Evolutionary conservation across 2,797 vertebrate species (phyloP).

Genomic region (Urophycis tenuis): DNA sequence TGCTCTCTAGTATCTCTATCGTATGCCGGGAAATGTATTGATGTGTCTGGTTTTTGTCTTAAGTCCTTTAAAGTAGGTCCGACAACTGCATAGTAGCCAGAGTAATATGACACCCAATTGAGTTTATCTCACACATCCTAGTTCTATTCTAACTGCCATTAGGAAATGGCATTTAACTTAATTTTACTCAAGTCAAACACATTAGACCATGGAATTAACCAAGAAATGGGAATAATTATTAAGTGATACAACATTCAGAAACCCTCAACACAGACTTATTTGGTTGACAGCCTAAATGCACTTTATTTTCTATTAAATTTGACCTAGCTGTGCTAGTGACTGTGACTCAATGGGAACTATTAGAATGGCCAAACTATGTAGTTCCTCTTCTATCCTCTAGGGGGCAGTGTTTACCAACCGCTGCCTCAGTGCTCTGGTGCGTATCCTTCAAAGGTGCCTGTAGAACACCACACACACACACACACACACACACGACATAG

Average conservation of each 20-base stretch:
- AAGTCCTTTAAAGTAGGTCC: slow-evolving; percentile 31
- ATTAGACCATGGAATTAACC: not conserved
- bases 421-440: slow-evolving; percentile 32
- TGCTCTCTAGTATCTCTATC: slow-evolving; percentile 45
- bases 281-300: slow-evolving; percentile 60
- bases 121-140: slow-evolving; percentile 47
- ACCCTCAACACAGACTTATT: slow-evolving; percentile 4
- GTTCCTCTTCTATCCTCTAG: slow-evolving; percentile 46
- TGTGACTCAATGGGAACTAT: slow-evolving; percentile 18
- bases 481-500: slow-evolving; percentile 16
- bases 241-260: not conserved
- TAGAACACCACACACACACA: slow-evolving; percentile 30
- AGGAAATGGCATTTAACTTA: slow-evolving; percentile 56
- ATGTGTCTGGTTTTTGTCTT: slow-evolving; percentile 34
- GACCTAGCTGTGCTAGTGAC: slow-evolving; percentile 43
- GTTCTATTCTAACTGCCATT: slow-evolving; percentile 23
- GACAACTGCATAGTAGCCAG: slow-evolving; percentile 70
- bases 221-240: slow-evolving; percentile 2
- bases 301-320: slow-evolving; percentile 69
- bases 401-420: slow-evolving; percentile 37
- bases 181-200: slow-evolving; percentile 37
- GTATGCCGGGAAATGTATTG: slow-evolving; percentile 23
- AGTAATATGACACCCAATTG: slow-evolving; percentile 62
- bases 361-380: slow-evolving; percentile 37
- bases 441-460: slow-evolving; percentile 47